Base-by-base conservation (phyloP, 2,797 vertebrate genomes). In the Schizopygopsis malacanthus region DNA sequence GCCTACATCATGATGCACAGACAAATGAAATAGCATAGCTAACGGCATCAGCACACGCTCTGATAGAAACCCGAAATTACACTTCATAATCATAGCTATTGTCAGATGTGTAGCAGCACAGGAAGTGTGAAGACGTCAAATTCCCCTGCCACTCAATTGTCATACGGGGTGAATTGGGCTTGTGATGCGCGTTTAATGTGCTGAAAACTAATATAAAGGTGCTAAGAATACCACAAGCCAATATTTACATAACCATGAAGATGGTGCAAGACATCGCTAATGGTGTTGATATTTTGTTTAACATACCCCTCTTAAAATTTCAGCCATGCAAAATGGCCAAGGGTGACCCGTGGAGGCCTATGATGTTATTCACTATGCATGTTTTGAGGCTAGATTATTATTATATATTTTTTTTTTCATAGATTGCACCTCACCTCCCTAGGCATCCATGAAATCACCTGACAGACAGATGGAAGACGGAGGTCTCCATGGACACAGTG, bases 161-260 rank as follows among this genome's bases (percentile, higher is more conserved):
- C 78, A 89, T 79, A 87, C 71, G 20, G 7, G 28, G 22, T 45
- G 71, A 79, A 69, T 43, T 73, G 56, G 45, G 83, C 86, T 50
- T 50, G 59, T 81, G 78, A 69, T 77, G 82, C 28, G 12, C 18
- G 43, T 67, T 85, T 86, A 91, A 91, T 89, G 84, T 75, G 89
- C 82, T 79, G 52, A 82, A 61, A 84, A 80, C 80, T 84, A 91
- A 91, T 86, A 87, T 70, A 70, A 87, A 91, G 87, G 89, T 91
- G 90, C 88, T 87, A 28, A 82, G 89, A 92, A 89, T 87, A 87
- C 52, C 84, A 89, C 85, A 69, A 43, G 81, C 75, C 86, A 87
- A 91, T 91, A 93, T 94, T 92, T 93, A 89, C 91, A 91, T 90
- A 87, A 84, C 72, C 71, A 77, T 89, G 87, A 91, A 90, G 86